Base-by-base conservation (phyloP, 2,888 invertebrate species). In the Amphipyra tragopoginis region DNA sequence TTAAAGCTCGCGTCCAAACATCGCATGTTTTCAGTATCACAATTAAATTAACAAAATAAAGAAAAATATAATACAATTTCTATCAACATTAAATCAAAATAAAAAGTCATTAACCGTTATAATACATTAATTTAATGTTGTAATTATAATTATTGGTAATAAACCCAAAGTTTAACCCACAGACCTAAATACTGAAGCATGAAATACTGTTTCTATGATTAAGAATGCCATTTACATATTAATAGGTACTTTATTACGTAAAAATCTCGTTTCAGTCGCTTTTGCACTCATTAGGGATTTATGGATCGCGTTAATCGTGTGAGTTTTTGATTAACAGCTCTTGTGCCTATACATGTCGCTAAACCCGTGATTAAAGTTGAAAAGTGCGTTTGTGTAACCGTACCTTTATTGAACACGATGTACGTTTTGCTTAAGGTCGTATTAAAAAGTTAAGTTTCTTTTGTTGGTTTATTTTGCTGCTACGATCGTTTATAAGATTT, bases 111-210 rank as follows among this genome's bases (percentile, higher is more conserved):
- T 50, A 52, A 52, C 40, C 50, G 21, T 43, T 64, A 53, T 26
- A 36, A 50, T 47, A 10, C 40, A 45, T 53, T 15, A 36, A 47
- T 47, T n/a, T 45, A 45, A 54, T 40, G 45, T 29, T 38, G n/a
- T 50, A 57, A 64, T 63, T 65, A 40, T 58, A 42, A 72, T 55
- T 49, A 65, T 76, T n/a, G 53, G 29, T 53, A 52, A 58, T 43
- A 38, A 65, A 50, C 10, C 9, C 1, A 43, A 64, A 42, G 8
- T 43, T 33, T 75, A 62, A 66, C 65, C 74, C 53, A 71, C 1
- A 76, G 15, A 77, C 66, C 74, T 65, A 65, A 26, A 59, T 65
- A 61, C 38, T 52, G 53, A 65, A 9, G 11, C 13, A 9, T 66
- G 69, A 75, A 56, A 48, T 44, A 64, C 49, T 34, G 48, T 60